Percentiles rank a stretch among this genome's conserved stretches.
These are phyloP conservation scores for Spodoptera littoralis DNA, from an alignment of 2,888 invertebrate genomes.

Conservation along the genomic window DNA sequence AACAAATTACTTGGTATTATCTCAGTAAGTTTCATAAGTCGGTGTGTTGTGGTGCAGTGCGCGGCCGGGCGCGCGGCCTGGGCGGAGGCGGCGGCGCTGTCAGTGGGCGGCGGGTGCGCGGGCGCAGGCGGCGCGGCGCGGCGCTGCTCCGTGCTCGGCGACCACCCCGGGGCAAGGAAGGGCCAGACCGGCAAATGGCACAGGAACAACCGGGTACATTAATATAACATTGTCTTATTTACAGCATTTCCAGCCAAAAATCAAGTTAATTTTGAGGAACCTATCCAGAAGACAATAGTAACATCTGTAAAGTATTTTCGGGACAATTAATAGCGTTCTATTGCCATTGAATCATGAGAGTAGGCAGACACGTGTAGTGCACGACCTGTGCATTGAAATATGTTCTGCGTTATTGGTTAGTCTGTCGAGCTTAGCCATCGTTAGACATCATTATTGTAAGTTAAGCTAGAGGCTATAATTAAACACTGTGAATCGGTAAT, in stretches of 20 bases:
- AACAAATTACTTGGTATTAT: no score
- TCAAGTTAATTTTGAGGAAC: neutral
- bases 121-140: slow-evolving; percentile 88
- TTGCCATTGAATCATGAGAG: no score
- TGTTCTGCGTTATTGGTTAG: no score
- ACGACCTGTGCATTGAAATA: no score
- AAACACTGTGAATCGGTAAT: no score
- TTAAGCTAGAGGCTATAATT: no score
- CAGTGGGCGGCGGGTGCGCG: slow-evolving; percentile 83
- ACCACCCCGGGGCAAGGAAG: slow-evolving; percentile 90
- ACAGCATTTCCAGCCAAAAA: slow-evolving; percentile 45
- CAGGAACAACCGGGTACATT: slow-evolving; percentile 94
- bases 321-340: no score
- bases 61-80: slow-evolving; percentile 95
- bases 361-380: no score
- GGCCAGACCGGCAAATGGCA: slow-evolving; percentile 93
- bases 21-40: neutral
- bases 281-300: no score
- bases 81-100: slow-evolving; percentile 90
- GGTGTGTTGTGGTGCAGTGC: slow-evolving; percentile 89
- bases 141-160: slow-evolving; percentile 89
- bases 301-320: no score
- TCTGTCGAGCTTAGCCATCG: no score
- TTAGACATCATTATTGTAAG: no score
- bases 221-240: slow-evolving; percentile 68